These are phyloP conservation scores for Epistrophella euchroma DNA, from an alignment of 2,888 invertebrate species.

Conservation along the genomic window DNA sequence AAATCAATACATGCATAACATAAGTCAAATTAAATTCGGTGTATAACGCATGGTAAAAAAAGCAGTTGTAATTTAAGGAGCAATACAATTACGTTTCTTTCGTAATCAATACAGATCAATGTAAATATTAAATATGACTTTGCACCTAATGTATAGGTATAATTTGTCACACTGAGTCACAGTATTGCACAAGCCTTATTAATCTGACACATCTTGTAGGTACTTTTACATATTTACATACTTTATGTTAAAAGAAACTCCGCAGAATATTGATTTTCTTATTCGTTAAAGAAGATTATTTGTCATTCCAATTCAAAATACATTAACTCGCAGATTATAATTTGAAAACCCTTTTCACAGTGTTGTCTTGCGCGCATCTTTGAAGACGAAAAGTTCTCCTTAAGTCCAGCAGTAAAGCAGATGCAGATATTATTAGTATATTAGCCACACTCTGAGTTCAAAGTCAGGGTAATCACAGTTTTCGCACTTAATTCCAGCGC, in stretches of 20 bases:
- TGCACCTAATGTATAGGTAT: too few relatives aligned
- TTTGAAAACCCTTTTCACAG: slow-evolving; percentile 31
- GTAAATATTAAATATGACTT: neutral
- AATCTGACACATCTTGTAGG: neutral
- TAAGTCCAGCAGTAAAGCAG: neutral
- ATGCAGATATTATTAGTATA: neutral
- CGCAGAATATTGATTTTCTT: neutral
- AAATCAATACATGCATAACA: too few relatives aligned
- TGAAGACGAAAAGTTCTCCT: neutral
- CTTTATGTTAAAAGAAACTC: neutral
- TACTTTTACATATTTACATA: neutral
- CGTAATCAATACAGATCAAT: too few relatives aligned
- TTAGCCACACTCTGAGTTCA: neutral
- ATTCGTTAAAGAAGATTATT: slow-evolving; percentile 3
- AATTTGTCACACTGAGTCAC: neutral
- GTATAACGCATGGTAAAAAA: too few relatives aligned
- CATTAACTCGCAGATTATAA: slow-evolving; percentile 47
- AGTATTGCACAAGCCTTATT: neutral
- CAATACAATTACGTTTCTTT: too few relatives aligned
- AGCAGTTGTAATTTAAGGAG: too few relatives aligned
- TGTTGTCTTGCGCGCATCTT: slow-evolving; percentile 23
- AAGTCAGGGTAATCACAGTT: slow-evolving; percentile 45
- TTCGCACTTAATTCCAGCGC: slow-evolving; percentile 66
- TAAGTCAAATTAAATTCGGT: too few relatives aligned
- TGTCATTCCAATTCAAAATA: slow-evolving; percentile 30